Evolutionary conservation across 2,113 vertebrate species (phyloP).

Genomic region (Stegostoma tigrinum): DNA sequence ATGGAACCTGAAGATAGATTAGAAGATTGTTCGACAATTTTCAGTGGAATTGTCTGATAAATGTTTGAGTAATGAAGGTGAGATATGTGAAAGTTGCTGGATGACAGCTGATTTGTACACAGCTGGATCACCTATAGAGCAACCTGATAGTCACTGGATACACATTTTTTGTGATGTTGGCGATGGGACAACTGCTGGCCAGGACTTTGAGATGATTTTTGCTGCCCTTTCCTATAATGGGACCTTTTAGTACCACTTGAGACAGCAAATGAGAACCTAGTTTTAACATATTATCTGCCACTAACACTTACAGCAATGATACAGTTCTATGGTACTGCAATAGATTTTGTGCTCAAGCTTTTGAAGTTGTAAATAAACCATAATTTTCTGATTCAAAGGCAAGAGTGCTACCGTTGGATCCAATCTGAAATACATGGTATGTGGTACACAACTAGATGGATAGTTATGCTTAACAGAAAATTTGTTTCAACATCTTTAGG

Average conservation of each 20-base stretch:
- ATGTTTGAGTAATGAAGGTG: neutral
- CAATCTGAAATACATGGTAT: neutral
- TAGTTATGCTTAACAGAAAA: neutral
- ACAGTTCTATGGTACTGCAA: neutral
- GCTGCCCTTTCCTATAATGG: neutral
- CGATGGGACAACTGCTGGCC: neutral
- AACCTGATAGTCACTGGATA: neutral
- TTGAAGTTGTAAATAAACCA: neutral
- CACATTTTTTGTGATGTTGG: neutral
- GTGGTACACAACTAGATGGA: neutral
- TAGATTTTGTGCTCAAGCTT: neutral
- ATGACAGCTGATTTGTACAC: neutral
- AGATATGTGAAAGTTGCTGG: neutral
- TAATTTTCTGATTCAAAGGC: neutral
- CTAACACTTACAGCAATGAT: neutral
- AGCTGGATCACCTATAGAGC: neutral
- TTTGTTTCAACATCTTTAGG: neutral
- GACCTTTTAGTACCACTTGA: neutral
- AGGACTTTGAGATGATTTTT: neutral
- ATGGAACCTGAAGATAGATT: neutral
- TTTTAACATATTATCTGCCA: neutral
- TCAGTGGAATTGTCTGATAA: neutral
- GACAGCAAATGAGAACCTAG: neutral
- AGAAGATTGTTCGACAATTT: neutral
- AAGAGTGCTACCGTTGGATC: neutral